Evolutionary conservation across 2,797 vertebrate species (phyloP), one percentile per base, ranked within the genome.

Genomic region (Sphenopsis melanotis): DNA sequence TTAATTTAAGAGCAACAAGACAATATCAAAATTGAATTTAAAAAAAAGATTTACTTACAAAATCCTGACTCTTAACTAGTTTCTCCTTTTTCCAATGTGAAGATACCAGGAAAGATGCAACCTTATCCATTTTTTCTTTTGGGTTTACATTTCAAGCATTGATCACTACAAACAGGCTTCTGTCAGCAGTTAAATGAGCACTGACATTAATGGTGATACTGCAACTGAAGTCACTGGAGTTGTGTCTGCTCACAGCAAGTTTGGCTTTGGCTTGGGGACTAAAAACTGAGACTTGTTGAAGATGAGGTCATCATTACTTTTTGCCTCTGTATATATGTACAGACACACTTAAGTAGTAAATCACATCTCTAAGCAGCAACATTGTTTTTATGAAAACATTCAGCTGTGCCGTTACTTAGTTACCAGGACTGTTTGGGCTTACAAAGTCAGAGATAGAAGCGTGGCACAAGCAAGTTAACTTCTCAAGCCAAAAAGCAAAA

Each of bases 341-440:
- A 75, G 80, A 89, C 71, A 56, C 78, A 70, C 46, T 91, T 24
- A 50, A 79, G 66, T 34, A 83, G 87, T 96, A 96, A 96, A 94
- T 95, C 96, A 94, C 75, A 94, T 94, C 90, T 94, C 93, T 60
- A 96, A 94, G 94, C 92, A 95, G 82, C 83, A 57, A 83, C 61
- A 36, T 50, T 95, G 91, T 92, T 96, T 94, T 86, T 71, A 83
- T 88, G 87, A 95, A 96, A 96, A 97, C 91, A 96, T 71, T 94
- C 81, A 90, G 77, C 83, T 76, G 75, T 76, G 74, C 72, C 84
- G 89, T 94, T 93, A 64, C 93, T 96, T 96, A 83, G 96, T 93
- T 81, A 95, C 81, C 55, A 55, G 72, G 66, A 50, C 50, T 96
- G 93, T 92, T 91, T 92, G 65, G 75, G 22, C 92, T 92, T 85